Base-by-base conservation (phyloP, 2,113 vertebrate genomes). In the Clupea harengus region DNA sequence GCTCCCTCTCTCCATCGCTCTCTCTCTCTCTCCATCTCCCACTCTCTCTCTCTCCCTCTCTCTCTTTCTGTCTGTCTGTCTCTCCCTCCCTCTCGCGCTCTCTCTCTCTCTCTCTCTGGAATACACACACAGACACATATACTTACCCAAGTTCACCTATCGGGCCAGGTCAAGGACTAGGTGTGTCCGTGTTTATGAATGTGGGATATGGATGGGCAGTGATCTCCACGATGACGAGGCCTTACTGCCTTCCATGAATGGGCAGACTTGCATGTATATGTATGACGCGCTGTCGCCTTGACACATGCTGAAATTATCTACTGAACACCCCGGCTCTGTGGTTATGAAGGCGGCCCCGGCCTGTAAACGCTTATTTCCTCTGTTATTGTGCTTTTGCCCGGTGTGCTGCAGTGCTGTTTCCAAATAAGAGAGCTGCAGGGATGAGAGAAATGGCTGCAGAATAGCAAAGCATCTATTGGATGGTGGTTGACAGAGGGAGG, bases 101-200 rank as follows among this genome's bases (percentile, higher is more conserved):
- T 64, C 17, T 15, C 52, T 20, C 4, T 57, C 52, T 20, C 5
- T 57, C 15, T 57, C 18, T 57, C 17, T 57, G 1, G 39, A 39
- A 39, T 39, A 39, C 39, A 39, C 39, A 39, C 39, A 39, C 39
- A 39, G 39, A 39, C 47, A 49, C 47, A 11, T 49, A 49, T 20
- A 22, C 82, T 85, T 83, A 88, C 82, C 89, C 87, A 86, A 81
- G 32, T 84, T 81, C 46, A 81, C 90, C 90, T 85, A 85, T 92
- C 92, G 90, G 90, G 89, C 86, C 90, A 92, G 92, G 92, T 95
- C 92, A 93, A 93, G 92, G 92, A 89, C 91, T 92, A 88, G 54
- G 89, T 90, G 91, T 93, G 92, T 92, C 93, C 92, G 88, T 91
- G 91, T 94, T 94, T 94, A 94, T 94, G 94, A 93, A 94, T 81